Percentiles rank a stretch among this genome's conserved stretches.
Evolutionary conservation across 1,140 invertebrate genomes (phyloP).

Genomic region (Armadillidium nasatum): DNA sequence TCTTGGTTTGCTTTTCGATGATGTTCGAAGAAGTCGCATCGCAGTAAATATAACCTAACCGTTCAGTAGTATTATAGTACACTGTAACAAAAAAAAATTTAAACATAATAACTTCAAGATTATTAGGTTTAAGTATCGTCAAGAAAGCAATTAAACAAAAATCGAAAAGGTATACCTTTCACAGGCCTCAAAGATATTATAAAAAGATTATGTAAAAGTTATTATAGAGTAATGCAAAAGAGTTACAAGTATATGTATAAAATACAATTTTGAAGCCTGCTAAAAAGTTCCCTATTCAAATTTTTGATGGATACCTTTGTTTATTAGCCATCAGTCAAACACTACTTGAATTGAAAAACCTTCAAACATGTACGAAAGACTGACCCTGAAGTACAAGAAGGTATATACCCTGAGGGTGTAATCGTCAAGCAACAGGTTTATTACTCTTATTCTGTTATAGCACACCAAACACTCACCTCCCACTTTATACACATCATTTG

Average conservation of each 20-base stretch:
- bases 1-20: slow-evolving; percentile 89
- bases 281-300: too few species aligned
- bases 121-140: too few species aligned
- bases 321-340: too few species aligned
- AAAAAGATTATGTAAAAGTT: neutral
- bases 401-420: too few species aligned
- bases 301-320: too few species aligned
- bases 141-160: too few species aligned
- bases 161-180: neutral
- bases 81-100: neutral
- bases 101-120: too few species aligned
- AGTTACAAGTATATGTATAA: too few species aligned
- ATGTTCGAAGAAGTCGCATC: slow-evolving; percentile 93
- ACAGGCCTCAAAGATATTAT: neutral
- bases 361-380: too few species aligned
- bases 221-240: neutral
- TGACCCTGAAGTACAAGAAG: too few species aligned
- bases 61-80: neutral
- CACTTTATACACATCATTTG: slow-evolving; percentile 22
- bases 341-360: too few species aligned
- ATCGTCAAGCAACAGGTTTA: neutral
- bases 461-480: neutral
- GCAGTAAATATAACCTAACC: slow-evolving; percentile 93
- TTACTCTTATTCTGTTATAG: neutral
- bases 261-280: too few species aligned